A percentile compares a stretch with the other conserved stretches of the same genome.
Evolutionary conservation across 2,888 invertebrate species (phyloP).

Genomic region (Palloptera scutellata): DNA sequence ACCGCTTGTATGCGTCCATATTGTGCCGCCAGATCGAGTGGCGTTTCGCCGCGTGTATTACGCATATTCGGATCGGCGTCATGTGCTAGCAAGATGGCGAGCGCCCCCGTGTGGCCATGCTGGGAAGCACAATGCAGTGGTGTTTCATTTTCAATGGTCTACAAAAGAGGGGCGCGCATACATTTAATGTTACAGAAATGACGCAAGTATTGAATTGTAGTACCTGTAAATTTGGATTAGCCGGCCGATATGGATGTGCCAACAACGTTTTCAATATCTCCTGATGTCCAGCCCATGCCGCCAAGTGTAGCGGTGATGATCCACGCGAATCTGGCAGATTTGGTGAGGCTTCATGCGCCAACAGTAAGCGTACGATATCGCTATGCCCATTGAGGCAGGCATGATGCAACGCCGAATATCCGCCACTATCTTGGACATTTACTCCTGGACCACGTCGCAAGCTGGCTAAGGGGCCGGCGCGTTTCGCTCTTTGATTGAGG

Average conservation of each 20-base stretch:
- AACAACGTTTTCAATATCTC: constrained; percentile 87
- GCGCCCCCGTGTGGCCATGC: constrained; percentile 88
- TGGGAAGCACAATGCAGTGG: constrained; percentile 93
- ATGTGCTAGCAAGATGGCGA: constrained; percentile 81
- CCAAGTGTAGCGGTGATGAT: constrained; percentile 90
- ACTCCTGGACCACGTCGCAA: constrained; percentile 88
- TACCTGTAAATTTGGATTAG: constrained; percentile 86
- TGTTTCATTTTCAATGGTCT: constrained; percentile 91
- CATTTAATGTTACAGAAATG: background rate
- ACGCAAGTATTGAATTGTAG: background rate
- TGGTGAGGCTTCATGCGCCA: constrained; percentile 83
- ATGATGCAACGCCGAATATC: constrained; percentile 93
- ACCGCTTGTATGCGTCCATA: constrained; percentile 87
- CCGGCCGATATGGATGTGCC: constrained; percentile 80
- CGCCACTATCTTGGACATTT: constrained; percentile 92
- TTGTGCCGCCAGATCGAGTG: constrained; percentile 93
- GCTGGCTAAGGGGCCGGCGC: constrained; percentile 93
- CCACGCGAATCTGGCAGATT: constrained; percentile 90
- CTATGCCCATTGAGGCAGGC: constrained; percentile 94
- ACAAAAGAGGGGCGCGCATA: constrained; percentile 39
- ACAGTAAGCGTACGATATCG: constrained; percentile 83
- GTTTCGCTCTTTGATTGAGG: constrained; percentile 85
- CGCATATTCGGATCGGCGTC: constrained; percentile 89
- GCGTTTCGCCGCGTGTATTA: constrained; percentile 88
- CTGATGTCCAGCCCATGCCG: constrained; percentile 92